Conservation (phyloP, 2,113 vertebrate genomes). For the Epinephelus lanceolatus region DNA sequence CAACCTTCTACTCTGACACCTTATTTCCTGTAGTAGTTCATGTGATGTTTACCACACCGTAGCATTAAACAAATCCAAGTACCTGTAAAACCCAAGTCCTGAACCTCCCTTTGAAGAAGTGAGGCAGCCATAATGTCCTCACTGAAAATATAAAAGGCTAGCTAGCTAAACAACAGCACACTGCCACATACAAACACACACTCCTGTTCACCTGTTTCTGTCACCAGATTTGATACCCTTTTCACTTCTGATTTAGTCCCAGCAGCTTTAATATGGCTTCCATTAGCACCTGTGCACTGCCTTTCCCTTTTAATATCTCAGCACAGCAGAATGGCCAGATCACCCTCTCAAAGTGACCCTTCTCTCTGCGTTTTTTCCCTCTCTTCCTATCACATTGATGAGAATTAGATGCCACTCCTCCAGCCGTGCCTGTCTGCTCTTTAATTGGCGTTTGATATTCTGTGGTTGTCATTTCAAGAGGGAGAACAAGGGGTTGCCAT, state of each 20-base stretch:
- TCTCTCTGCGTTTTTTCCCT: neutral
- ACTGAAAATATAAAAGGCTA: neutral
- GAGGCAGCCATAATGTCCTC: neutral
- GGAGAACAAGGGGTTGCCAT: slow-evolving; percentile 77
- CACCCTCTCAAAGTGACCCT: slow-evolving; percentile 68
- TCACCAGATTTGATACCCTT: slow-evolving; percentile 31
- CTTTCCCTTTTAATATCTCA: slow-evolving; percentile 59
- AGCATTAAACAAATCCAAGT: neutral
- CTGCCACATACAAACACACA: slow-evolving; percentile 12
- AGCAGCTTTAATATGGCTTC: slow-evolving; percentile 26
- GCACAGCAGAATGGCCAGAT: slow-evolving; percentile 33
- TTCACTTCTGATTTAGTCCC: slow-evolving; percentile 54
- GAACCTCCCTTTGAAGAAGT: neutral
- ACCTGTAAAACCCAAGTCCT: neutral
- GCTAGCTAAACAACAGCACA: slow-evolving; percentile 9
- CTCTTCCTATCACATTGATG: slow-evolving; percentile 62
- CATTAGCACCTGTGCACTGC: slow-evolving; percentile 39
- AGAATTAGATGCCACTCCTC: slow-evolving; percentile 81
- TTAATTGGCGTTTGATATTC: slow-evolving; percentile 85
- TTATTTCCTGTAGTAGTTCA: too few relatives aligned
- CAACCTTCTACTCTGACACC: too few relatives aligned
- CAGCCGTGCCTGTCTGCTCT: slow-evolving; percentile 70
- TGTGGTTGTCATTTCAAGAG: slow-evolving; percentile 77
- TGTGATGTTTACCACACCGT: neutral
- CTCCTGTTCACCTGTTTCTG: slow-evolving; percentile 2